These are phyloP conservation scores for Seriola dumerili DNA, from an alignment of 2,113 vertebrate species.

Conservation along the genomic window DNA sequence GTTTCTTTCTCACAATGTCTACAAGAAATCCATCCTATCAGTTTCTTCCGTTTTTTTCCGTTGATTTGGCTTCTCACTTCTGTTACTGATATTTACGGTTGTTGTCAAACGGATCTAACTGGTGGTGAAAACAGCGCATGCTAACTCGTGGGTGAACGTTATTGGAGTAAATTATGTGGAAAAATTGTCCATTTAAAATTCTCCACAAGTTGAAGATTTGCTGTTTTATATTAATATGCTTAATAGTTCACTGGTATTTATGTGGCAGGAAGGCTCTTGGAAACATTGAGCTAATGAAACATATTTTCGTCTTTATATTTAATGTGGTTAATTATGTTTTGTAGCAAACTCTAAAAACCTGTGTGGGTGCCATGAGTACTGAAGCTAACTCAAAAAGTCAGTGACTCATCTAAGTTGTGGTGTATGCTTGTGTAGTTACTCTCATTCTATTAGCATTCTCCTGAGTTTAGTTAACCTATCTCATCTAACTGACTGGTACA, in stretches of 20 bases:
- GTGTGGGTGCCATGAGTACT: background rate
- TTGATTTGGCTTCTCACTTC: conserved; percentile 15
- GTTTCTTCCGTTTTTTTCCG: conserved; percentile 4
- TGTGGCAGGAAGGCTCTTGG: background rate
- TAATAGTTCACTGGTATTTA: background rate
- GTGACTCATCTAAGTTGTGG: conserved; percentile 16
- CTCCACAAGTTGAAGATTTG: background rate
- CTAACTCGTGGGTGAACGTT: background rate
- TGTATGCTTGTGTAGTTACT: background rate
- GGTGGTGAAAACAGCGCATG: conserved; percentile 8
- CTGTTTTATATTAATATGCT: background rate
- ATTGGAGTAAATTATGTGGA: background rate
- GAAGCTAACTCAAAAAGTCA: background rate
- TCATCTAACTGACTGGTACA: background rate
- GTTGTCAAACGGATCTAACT: conserved; percentile 10
- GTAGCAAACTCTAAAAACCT: background rate
- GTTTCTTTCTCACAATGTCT: conserved; percentile 36
- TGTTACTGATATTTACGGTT: conserved; percentile 21
- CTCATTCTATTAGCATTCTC: background rate
- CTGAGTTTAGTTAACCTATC: conserved; percentile 7
- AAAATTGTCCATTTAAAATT: background rate
- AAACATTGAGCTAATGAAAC: conserved; percentile 4
- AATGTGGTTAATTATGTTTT: background rate
- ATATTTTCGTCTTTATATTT: background rate
- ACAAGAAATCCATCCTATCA: background rate